Evolutionary conservation across 2,797 vertebrate genomes (phyloP).

Genomic region (Philypnodon macrostomus): DNA sequence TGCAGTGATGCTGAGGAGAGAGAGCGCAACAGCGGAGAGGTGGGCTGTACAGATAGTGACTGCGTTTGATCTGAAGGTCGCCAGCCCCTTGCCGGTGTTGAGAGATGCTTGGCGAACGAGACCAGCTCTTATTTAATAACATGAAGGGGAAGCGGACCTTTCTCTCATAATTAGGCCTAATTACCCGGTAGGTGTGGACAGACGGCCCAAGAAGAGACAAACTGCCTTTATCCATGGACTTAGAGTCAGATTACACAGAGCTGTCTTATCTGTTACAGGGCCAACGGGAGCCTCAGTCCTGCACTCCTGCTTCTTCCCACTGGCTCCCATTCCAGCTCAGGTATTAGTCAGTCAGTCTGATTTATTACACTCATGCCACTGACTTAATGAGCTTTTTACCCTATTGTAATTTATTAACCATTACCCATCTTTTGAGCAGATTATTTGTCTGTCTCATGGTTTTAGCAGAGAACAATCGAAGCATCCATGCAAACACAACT

Average conservation of each 20-base stretch:
- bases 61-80: constrained; percentile 99
- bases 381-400: constrained; percentile 45
- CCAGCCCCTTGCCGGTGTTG: constrained; percentile 87
- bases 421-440: constrained; percentile 26
- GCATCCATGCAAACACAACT: constrained; percentile 41
- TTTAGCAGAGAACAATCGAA: constrained; percentile 46
- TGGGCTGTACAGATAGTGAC: constrained; percentile 88
- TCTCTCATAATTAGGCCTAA: constrained; percentile 99
- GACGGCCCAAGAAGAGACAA: constrained; percentile 97
- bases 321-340: constrained; percentile 77
- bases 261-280: constrained; percentile 95
- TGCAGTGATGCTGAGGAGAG: constrained; percentile 46
- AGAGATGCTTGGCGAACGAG: constrained; percentile 93
- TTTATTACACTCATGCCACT: constrained; percentile 46
- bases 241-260: constrained; percentile 98
- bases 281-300: constrained; percentile 89
- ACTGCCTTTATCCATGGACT: constrained; percentile 99
- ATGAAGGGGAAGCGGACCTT: constrained; percentile 98
- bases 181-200: constrained; percentile 99
- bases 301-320: constrained; percentile 85
- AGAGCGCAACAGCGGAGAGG: no score
- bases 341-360: constrained; percentile 79
- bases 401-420: constrained; percentile 15
- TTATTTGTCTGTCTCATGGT: constrained; percentile 46
- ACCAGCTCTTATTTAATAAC: constrained; percentile 99